phyloP scores from a whole-genome alignment of 2,797 vertebrate genomes.

The Onychomys arenicola region DNA sequence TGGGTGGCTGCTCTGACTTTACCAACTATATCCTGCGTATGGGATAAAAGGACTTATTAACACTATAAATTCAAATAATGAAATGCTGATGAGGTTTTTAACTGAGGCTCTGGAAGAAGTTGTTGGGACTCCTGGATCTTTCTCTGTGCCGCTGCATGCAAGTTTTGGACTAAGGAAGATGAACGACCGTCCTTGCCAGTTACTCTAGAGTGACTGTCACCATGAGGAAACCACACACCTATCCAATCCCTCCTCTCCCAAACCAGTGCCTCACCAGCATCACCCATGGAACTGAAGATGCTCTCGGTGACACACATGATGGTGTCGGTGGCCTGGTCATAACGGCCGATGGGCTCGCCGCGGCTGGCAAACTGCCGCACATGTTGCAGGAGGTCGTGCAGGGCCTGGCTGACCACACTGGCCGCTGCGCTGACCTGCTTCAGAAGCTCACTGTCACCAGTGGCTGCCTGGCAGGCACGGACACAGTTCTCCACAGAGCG shows the following conservation, averaged over 20 bases:
- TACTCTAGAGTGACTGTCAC: not conserved
- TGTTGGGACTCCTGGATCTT: rapidly evolving
- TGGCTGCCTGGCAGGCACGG: conserved; percentile 95
- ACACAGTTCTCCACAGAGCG: conserved; percentile 98
- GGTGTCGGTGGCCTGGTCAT: conserved; percentile 99
- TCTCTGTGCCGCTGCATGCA: not conserved
- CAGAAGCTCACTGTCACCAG: conserved; percentile 93
- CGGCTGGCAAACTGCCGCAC: conserved; percentile 98
- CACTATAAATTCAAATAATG: not conserved
- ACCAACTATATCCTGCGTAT: not conserved
- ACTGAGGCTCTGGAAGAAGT: not conserved
- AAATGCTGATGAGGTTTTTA: not conserved
- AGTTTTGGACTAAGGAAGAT: not conserved
- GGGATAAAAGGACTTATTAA: not conserved
- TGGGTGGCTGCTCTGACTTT: not conserved
- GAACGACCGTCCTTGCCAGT: not conserved
- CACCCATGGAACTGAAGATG: conserved; percentile 99
- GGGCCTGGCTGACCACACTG: conserved; percentile 96
- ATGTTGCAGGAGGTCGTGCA: conserved; percentile 96
- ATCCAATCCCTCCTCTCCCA: not conserved
- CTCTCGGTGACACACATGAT: conserved; percentile 99
- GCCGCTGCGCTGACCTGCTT: conserved; percentile 96
- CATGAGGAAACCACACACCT: not conserved
- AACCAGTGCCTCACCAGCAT: conserved; percentile 92
- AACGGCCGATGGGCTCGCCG: conserved; percentile 98